Percentiles rank a stretch among this genome's conserved stretches.
These are phyloP conservation scores for Malurus leucopterus DNA, from an alignment of 2,797 vertebrate species.

Conservation along the genomic window DNA sequence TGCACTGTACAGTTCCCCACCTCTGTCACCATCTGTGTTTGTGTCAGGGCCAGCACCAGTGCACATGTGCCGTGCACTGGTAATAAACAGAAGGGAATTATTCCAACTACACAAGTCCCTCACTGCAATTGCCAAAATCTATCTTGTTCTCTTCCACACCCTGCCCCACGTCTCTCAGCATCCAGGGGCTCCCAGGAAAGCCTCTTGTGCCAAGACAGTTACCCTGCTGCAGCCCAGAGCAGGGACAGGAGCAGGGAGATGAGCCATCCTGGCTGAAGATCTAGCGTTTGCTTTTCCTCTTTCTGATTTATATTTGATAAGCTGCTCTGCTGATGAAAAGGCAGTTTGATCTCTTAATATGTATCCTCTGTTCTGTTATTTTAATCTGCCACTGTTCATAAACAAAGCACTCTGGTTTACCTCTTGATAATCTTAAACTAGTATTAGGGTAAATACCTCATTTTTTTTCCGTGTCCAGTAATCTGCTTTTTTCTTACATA, in stretches of 20 bases:
- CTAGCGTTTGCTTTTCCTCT: not conserved
- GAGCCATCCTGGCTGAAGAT: not conserved
- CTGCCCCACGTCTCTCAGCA: rapidly evolving
- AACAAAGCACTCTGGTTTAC: not conserved
- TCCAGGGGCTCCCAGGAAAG: not conserved
- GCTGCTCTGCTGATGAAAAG: not conserved
- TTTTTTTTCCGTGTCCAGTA: not conserved
- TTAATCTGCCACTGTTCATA: not conserved
- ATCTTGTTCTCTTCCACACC: rapidly evolving
- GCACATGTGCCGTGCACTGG: not conserved
- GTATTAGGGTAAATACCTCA: not conserved
- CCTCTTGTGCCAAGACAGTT: rapidly evolving
- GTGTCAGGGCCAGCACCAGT: not conserved
- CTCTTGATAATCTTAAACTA: not conserved
- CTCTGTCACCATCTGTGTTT: not conserved
- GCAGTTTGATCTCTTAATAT: not conserved
- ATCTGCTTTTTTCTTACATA: not conserved
- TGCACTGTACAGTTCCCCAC: not conserved
- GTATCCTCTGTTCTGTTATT: not conserved
- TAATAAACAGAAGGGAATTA: not conserved
- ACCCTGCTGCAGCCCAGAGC: not conserved
- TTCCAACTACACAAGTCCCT: not conserved
- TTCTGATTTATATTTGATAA: not conserved
- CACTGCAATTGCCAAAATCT: not conserved
- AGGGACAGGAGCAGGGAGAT: not conserved